Evolutionary conservation across 2,797 vertebrate species (phyloP).

Genomic region (Morus bassanus): DNA sequence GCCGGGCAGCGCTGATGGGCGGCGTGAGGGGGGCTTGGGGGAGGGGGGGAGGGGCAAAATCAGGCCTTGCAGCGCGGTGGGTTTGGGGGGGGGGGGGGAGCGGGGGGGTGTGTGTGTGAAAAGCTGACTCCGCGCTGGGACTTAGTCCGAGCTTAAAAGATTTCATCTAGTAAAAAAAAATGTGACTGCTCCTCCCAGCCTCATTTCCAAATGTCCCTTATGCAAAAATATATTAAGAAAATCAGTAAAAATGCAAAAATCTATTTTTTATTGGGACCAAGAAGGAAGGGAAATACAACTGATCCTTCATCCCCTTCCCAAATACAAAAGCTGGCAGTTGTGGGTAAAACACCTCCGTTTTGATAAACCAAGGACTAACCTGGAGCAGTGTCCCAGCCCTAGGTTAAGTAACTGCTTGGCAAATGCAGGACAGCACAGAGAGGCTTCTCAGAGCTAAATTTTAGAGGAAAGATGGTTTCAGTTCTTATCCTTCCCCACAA

Average conservation of each 20-base stretch:
- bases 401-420: too few species aligned
- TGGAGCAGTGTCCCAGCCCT: fast-evolving
- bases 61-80: too few species aligned
- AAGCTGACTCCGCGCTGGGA: too few species aligned
- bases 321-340: neutral
- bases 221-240: neutral
- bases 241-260: neutral
- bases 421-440: neutral
- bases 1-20: too few species aligned
- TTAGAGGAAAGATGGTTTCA: fast-evolving
- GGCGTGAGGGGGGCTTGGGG: too few species aligned
- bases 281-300: neutral
- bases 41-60: too few species aligned
- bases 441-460: fast-evolving
- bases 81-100: too few species aligned
- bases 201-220: neutral
- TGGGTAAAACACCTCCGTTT: neutral
- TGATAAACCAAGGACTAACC: neutral
- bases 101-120: too few species aligned
- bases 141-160: neutral
- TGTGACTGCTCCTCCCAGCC: neutral
- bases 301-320: neutral
- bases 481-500: neutral
- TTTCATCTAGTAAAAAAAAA: neutral
- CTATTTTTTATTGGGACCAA: neutral